Evolutionary conservation across 2,797 vertebrate species (phyloP), one percentile per base, ranked within the genome.

Genomic region (Salarias fasciatus): DNA sequence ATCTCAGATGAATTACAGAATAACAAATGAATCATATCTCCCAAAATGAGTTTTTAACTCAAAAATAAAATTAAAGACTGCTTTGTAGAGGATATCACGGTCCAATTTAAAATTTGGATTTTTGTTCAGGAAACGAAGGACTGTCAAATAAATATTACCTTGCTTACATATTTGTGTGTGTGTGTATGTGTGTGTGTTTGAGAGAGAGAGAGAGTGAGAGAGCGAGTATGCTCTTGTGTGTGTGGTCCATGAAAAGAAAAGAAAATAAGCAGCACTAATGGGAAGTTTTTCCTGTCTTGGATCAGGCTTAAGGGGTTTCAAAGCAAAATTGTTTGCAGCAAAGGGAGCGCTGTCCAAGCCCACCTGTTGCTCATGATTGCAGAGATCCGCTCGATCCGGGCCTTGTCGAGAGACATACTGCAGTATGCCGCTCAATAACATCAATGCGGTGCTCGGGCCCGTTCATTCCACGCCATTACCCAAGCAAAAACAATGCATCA

Each of bases 361-460:
- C 86, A 90, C 89, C 89, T 90, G 88, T 88, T 90, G 85, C 74
- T 91, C 79, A 83, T 90, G 88, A 90, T 85, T 80, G 83, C 82
- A 63, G 62, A 86, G 88, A 86, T 88, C 85, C 76, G 77, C 67
- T 83, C 54, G 79, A 82, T 82, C 76, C 51, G 75, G 72, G 63
- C 65, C 78, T 80, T 75, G 70, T 81, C 61, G 35, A 79, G 82
- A 87, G 73, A 82, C 75, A 55, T 57, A 15, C 65, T 73, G 68
- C 72, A 76, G 61, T 31, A 59, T 72, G 78, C 70, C 72, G 69
- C 67, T 79, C 69, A 72, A 11, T 58, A 51, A 80, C 69, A 79
- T 79, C 80, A 74, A 62, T 67, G 57, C 49, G 60, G 47, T 30
- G 2, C 51, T 18, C 60, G 43, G 59, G 31, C 45, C 56, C 29